Base-by-base conservation (phyloP, 2,888 invertebrate species). In the Amblyteles armatorius region DNA sequence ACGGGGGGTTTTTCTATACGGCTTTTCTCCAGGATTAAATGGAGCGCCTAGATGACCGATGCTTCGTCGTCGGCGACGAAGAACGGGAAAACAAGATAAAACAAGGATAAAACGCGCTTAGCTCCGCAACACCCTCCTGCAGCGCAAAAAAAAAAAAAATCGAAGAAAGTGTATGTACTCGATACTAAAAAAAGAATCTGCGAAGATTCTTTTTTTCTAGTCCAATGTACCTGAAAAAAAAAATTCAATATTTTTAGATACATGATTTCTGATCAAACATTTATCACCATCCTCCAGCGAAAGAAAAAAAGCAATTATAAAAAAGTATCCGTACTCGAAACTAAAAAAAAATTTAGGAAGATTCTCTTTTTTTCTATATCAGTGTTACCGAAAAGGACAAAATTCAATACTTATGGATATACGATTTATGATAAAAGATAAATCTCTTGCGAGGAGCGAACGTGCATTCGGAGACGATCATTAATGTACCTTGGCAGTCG, bases 21-120 rank as follows among this genome's bases (percentile, higher is more conserved):
- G 90, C 90, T 91, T 93, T 92, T 91, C 91, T 90, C 83, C 87
- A 90, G 93, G 93, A 93, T 93, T 93, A 93, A 93, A 93, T 93
- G 92, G 93, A 93, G 91, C 93, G 93, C 90, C 91, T 92, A 91
- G 93, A 93, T 93, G 93, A 93, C 93, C 93, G 93, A 93, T 93
- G 93, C 92, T 33, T 63, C 63, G 63, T 33, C 63, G 63, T 91
- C 90, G 85, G 68, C 68, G 44, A 67, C 71, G 65, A 44, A 84
- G 87, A 86, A 82, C 77, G 86, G 87, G 91, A 91, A 92, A 92
- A 93, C 91, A 92, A 93, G 93, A 93, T 93, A 93, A 93, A 93
- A 93, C 92, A 91, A 92, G 92, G 92, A 92, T 92, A 91, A 92
- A 91, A 88, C 90, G 91, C 89, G 86, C 87, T 90, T 84, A 84